These are phyloP conservation scores for Neolamprologus sp. DNA, from an alignment of 2,113 vertebrate genomes.

Conservation along the genomic window DNA sequence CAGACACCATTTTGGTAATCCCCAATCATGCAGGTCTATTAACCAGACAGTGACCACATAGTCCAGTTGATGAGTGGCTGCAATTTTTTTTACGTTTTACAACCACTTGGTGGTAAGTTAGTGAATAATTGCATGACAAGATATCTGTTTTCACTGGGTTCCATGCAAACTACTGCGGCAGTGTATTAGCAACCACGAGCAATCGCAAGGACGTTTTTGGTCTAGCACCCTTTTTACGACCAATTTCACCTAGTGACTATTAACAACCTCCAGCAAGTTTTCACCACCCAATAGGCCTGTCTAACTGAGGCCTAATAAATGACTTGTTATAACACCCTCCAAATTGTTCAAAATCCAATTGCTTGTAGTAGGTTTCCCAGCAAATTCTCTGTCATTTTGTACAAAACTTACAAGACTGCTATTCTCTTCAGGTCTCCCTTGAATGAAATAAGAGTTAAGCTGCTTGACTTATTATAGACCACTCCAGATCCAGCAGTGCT, in stretches of 20 bases:
- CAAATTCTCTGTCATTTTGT: not conserved
- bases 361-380: not conserved
- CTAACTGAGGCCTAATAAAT: not conserved
- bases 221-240: not conserved
- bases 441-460: not conserved
- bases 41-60: not conserved
- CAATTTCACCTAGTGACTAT: not conserved
- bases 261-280: not conserved
- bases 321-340: rapidly evolving
- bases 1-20: not conserved
- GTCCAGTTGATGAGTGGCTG: not conserved
- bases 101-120: not conserved
- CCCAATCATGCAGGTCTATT: not conserved
- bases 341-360: not conserved
- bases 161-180: not conserved
- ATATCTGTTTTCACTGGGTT: not conserved
- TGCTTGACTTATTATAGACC: not conserved
- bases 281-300: not conserved
- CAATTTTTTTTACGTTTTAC: not conserved
- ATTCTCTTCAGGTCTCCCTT: not conserved
- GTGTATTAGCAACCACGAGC: not conserved
- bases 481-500: not conserved
- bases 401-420: not conserved
- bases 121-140: not conserved
- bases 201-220: not conserved